Percentiles rank a stretch among this genome's conserved stretches.
phyloP scores from a whole-genome alignment of 1,140 invertebrate genomes.

The Copidosoma floridanum region DNA sequence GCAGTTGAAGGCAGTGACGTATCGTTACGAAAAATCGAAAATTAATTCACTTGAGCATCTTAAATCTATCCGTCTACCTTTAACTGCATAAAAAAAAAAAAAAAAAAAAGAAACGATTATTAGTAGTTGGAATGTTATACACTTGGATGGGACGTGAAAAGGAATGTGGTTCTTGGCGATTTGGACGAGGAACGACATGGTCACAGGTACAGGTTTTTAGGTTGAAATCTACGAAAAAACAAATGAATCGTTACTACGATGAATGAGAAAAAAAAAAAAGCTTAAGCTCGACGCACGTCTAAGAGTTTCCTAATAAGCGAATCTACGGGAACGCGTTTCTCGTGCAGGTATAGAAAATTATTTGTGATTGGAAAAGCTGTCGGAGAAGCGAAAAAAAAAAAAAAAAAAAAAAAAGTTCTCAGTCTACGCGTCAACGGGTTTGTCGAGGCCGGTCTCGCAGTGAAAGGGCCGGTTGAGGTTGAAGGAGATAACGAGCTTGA shows the following conservation, averaged over 20 bases:
- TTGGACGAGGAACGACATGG: no score
- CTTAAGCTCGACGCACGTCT: no score
- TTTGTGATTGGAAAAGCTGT: no score
- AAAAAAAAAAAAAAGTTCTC: background rate
- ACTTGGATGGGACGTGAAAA: no score
- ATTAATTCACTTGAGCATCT: no score
- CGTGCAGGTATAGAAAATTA: no score
- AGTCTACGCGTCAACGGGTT: background rate
- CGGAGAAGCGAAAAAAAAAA: no score
- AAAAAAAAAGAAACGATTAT: background rate
- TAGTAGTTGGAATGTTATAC: slow-evolving; percentile 5
- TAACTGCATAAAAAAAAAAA: background rate
- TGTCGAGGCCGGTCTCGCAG: background rate
- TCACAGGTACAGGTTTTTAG: background rate
- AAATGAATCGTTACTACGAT: no score
- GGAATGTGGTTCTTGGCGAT: no score
- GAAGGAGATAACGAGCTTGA: slow-evolving; percentile 11
- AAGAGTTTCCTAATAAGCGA: no score
- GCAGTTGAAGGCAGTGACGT: background rate
- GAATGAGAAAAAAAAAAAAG: no score
- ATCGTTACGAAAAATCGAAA: background rate
- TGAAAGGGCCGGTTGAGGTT: slow-evolving; percentile 19
- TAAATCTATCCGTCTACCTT: background rate
- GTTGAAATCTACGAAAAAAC: background rate
- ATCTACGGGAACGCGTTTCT: no score